Evolutionary conservation across 2,888 invertebrate species (phyloP).

Genomic region (Nephrotoma flavescens): DNA sequence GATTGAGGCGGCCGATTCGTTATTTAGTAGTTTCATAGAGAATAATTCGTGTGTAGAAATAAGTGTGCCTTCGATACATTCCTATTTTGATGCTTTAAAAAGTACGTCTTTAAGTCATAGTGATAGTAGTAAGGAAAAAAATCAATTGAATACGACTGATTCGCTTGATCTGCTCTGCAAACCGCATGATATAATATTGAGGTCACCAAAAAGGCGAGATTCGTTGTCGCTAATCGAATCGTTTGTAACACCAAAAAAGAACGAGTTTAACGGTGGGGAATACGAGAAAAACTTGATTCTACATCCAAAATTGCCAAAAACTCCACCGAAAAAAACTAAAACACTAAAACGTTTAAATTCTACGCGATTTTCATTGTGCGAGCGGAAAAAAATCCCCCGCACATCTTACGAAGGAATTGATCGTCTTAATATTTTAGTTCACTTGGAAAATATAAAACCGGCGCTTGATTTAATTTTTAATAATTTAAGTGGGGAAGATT

Average conservation of each 20-base stretch:
- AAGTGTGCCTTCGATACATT: neutral
- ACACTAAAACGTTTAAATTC: neutral
- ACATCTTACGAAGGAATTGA: neutral
- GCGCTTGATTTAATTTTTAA: neutral
- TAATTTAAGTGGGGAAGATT: neutral
- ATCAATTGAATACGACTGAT: neutral
- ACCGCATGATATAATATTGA: neutral
- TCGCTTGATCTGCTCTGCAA: neutral
- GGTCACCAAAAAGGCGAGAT: neutral
- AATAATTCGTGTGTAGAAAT: neutral
- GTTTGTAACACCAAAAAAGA: neutral
- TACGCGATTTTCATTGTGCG: neutral
- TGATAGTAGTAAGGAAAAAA: neutral
- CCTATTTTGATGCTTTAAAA: slow-evolving; percentile 1
- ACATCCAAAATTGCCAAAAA: neutral
- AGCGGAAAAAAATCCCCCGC: neutral
- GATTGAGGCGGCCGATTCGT: neutral
- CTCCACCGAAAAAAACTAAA: neutral
- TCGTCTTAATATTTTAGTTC: neutral
- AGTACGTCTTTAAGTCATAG: neutral
- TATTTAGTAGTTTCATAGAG: neutral
- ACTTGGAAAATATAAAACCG: neutral
- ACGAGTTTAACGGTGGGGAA: neutral
- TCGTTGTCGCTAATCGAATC: neutral
- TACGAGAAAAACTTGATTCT: neutral